Evolutionary conservation across 2,797 vertebrate species (phyloP).

Genomic region (Perodicticus potto): DNA sequence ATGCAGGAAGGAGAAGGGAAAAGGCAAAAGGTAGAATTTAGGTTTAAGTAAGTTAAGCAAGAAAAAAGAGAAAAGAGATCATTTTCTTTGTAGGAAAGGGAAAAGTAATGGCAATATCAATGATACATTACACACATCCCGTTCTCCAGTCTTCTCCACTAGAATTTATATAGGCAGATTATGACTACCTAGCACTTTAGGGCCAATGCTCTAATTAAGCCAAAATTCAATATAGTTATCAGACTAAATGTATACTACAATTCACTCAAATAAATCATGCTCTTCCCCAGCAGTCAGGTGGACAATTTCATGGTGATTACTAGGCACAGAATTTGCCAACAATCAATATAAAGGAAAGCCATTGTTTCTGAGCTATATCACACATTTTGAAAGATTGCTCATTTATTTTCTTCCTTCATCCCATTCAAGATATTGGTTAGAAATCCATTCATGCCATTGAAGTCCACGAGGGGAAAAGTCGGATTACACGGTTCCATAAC

Average conservation of each 20-base stretch:
- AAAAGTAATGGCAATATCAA: background rate
- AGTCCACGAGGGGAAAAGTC: background rate
- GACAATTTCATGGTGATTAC: conserved; percentile 34
- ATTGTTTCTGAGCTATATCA: background rate
- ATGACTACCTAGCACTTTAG: background rate
- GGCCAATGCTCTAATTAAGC: conserved; percentile 66
- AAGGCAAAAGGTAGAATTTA: background rate
- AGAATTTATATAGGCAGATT: background rate
- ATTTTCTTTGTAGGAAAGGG: background rate
- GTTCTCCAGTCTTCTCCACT: background rate
- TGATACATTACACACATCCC: background rate
- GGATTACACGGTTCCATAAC: background rate
- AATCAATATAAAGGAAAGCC: conserved; percentile 28
- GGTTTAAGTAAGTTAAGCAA: background rate
- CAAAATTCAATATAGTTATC: conserved; percentile 61
- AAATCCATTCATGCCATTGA: conserved; percentile 30
- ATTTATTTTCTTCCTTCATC: conserved; percentile 21
- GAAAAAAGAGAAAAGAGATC: background rate
- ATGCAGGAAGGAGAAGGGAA: background rate
- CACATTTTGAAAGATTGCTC: conserved; percentile 27
- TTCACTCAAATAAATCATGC: conserved; percentile 62
- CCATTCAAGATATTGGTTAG: background rate
- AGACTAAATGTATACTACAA: conserved; percentile 42
- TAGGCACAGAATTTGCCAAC: background rate
- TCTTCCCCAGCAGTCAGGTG: background rate